A percentile compares a stretch with the other conserved stretches of the same genome.
These are phyloP conservation scores for Bombyx huttoni DNA, from an alignment of 2,888 invertebrate species.

Conservation along the genomic window DNA sequence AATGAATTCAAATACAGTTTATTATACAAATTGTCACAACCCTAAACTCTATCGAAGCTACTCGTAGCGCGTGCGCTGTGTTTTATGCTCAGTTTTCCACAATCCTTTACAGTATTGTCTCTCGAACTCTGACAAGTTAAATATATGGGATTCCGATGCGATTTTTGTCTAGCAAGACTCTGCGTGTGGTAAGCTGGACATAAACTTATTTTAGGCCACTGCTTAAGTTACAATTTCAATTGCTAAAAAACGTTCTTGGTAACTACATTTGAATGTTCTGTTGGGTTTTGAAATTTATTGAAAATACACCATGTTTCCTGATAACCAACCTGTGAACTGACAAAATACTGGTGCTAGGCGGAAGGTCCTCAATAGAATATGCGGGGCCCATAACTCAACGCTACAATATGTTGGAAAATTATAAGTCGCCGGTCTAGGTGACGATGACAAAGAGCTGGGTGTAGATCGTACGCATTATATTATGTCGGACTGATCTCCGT, in stretches of 20 bases:
- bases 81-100: conserved; percentile 61
- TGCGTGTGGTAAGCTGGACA: conserved; percentile 46
- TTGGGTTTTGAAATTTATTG: no score
- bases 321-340: no score
- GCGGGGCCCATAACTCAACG: conserved; percentile 50
- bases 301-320: no score
- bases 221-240: no score
- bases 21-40: no score
- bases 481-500: not conserved
- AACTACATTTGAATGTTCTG: no score
- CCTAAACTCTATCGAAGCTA: conserved; percentile 35
- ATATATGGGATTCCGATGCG: conserved; percentile 55
- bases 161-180: conserved; percentile 61
- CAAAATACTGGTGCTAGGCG: conserved; percentile 21
- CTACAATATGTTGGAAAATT: conserved; percentile 67
- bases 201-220: no score
- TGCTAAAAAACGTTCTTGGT: no score
- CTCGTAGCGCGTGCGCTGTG: conserved; percentile 47
- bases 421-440: conserved; percentile 53
- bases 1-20: no score
- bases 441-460: conserved; percentile 59
- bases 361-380: conserved; percentile 43
- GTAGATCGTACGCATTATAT: not conserved
- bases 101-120: conserved; percentile 54
- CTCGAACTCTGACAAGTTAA: conserved; percentile 43